Base-by-base conservation (phyloP, 2,888 invertebrate species). In the Rambutsinella grinnellia region DNA sequence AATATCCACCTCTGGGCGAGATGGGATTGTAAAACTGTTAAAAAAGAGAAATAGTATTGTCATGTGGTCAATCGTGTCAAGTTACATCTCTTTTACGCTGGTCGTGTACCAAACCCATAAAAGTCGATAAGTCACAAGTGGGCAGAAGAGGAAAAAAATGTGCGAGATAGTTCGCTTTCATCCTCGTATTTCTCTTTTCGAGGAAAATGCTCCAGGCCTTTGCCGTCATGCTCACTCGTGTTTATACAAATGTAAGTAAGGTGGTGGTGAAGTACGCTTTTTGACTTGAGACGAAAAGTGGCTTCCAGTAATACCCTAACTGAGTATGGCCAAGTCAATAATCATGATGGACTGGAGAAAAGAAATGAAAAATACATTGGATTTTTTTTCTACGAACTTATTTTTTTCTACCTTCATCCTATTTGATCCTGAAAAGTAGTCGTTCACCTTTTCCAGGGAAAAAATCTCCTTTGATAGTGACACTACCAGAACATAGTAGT, bases 111-210 rank as follows among this genome's bases (percentile, higher is more conserved):
- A 21, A 21, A 54, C 10, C 3, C 3, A 21, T 6, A 21, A 23
- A 54, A 8, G 21, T 21, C 19, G 54, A 15, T 54, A 54, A 54
- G 3, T 19, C 3, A 6, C 2, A 10, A 54, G 21, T 19, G 21
- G n/a, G n/a, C n/a, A 2, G 3, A 21, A 10, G n/a, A 15, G 21
- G 21, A 21, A 21, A 54, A 54, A 3, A 21, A 6, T 19, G 67
- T 57, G 67, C 57, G 66, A 47, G 47, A 67, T 47, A 54, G 27
- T 13, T 51, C 17, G 21, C 21, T n/a, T 63, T 19, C 28, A 2
- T 63, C 36, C 28, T 60, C 17, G 27, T 44, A 5, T 58, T 58
- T 58, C 58, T 19, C 58, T 58, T 58, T 19, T 36, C 6, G 3
- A 5, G 49, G 19, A 17, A 49, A 54, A 54, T 19, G 54, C 54